Percentiles rank a stretch among this genome's conserved stretches.
These are phyloP conservation scores for Scophthalmus maximus DNA, from an alignment of 2,113 vertebrate species.

Conservation along the genomic window DNA sequence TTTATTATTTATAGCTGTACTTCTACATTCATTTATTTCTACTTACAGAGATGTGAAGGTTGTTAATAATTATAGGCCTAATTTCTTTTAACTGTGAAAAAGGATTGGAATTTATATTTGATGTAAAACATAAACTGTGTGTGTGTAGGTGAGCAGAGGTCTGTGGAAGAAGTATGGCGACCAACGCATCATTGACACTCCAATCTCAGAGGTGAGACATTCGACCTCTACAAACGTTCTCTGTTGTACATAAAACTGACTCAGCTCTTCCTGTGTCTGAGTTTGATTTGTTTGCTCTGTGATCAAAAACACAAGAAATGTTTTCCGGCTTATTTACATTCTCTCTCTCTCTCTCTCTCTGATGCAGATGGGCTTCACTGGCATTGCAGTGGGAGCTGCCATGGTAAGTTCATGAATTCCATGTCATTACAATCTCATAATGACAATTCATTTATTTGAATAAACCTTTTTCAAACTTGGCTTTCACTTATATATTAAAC, in stretches of 20 bases:
- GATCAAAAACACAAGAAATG: neutral
- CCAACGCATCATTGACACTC: conserved; percentile 96
- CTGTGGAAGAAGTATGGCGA: conserved; percentile 99
- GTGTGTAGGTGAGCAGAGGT: conserved; percentile 91
- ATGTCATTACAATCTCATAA: too few relatives aligned
- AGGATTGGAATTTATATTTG: too few relatives aligned
- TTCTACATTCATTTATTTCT: too few relatives aligned
- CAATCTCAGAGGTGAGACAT: conserved; percentile 92
- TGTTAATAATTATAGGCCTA: too few relatives aligned
- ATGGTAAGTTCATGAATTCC: conserved; percentile 94
- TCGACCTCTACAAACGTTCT: neutral
- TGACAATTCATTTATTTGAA: too few relatives aligned
- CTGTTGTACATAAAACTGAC: neutral
- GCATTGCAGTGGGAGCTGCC: conserved; percentile 95
- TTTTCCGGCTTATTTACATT: neutral
- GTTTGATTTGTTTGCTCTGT: neutral
- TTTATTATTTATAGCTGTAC: too few relatives aligned
- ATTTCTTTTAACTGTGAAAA: neutral
- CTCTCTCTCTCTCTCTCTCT: neutral
- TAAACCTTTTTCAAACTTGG: too few relatives aligned
- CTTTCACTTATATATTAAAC: too few relatives aligned
- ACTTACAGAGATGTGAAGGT: too few relatives aligned
- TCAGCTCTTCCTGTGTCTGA: neutral
- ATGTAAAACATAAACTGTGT: too few relatives aligned
- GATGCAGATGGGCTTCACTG: conserved; percentile 94